Base-by-base conservation (phyloP, 1,140 invertebrate species). In the Zaprionus africanus region DNA sequence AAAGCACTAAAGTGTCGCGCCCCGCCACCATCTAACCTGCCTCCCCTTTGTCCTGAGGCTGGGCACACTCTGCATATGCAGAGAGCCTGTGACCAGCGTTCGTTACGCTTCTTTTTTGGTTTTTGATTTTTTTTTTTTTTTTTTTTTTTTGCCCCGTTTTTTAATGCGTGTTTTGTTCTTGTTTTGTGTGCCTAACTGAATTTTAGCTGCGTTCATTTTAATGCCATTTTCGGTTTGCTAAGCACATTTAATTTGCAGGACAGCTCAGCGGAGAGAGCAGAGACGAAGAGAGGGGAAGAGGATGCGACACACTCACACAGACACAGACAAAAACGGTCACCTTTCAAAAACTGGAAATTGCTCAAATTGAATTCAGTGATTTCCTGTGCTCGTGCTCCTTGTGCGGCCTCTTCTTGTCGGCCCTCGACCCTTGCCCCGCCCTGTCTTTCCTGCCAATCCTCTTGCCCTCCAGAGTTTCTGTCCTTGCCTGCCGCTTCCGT, bases 281-380 rank as follows among this genome's bases (percentile, higher is more conserved):
- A n/a, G 6, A 58, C n/a, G 7, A 15, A 4, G 11, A 11, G 13
- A 28, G 19, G 1, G 12, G 5, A 26, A 60, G 49, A 12, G 28
- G 19, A 34, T 34, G 31, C 31, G 17, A 22, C 5, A 49, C 11
- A 22, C 46, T 13, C 19, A 49, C 19, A 24, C 19, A 49, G 7
- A 19, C 9, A 22, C 9, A 51, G 31, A 34, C 31, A 22, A 24
- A 31, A 41, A 19, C 12, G 43, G 19, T 22, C 28, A 86, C 72
- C 79, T 86, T 85, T 82, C 56, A 67, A 79, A 79, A 82, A 82
- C 71, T 82, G 82, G 82, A 86, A 86, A 86, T 86, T 82, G 83
- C 83, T 82, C 62, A 86, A 86, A 86, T 86, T 87, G 82, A 86
- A 86, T 86, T 86, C 79, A 79, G 72, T 86, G 79, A 86, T 86